Percentiles rank a stretch among this genome's conserved stretches.
Evolutionary conservation across 2,888 invertebrate genomes (phyloP).

Genomic region (Choristoneura rosaceana): DNA sequence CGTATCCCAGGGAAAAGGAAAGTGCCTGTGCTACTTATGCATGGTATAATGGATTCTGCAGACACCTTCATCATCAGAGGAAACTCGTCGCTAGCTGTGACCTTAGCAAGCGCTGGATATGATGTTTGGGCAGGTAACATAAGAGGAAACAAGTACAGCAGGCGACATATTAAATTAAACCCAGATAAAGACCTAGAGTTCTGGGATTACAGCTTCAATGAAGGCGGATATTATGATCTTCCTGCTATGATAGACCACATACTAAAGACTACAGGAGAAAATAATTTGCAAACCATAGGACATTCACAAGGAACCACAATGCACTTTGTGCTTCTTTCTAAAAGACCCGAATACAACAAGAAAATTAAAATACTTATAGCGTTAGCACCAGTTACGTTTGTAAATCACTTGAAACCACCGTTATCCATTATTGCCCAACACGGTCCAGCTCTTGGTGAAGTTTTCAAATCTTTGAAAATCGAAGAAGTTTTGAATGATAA

Average conservation of each 20-base stretch:
- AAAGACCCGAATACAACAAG: conserved; percentile 40
- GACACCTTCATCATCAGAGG: conserved; percentile 56
- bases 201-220: conserved; percentile 45
- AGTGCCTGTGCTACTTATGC: conserved; percentile 50
- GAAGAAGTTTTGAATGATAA: conserved; percentile 42
- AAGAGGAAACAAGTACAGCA: conserved; percentile 37
- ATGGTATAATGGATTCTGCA: conserved; percentile 53
- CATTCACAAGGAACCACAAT: conserved; percentile 42
- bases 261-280: conserved; percentile 28
- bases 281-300: conserved; percentile 35
- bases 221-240: conserved; percentile 41
- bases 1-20: conserved; percentile 49
- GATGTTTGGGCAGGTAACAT: conserved; percentile 46
- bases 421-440: conserved; percentile 18
- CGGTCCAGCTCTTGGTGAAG: conserved; percentile 23
- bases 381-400: conserved; percentile 39
- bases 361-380: conserved; percentile 39
- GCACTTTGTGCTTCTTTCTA: conserved; percentile 39
- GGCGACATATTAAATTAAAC: conserved; percentile 30
- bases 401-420: conserved; percentile 47
- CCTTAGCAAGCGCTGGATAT: conserved; percentile 50
- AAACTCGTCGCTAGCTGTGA: conserved; percentile 51
- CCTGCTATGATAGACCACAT: conserved; percentile 41
- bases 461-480: conserved; percentile 22
- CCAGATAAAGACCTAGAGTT: conserved; percentile 30